Conservation (phyloP, 2,797 vertebrate species). For the Cirrhinus mrigala region DNA sequence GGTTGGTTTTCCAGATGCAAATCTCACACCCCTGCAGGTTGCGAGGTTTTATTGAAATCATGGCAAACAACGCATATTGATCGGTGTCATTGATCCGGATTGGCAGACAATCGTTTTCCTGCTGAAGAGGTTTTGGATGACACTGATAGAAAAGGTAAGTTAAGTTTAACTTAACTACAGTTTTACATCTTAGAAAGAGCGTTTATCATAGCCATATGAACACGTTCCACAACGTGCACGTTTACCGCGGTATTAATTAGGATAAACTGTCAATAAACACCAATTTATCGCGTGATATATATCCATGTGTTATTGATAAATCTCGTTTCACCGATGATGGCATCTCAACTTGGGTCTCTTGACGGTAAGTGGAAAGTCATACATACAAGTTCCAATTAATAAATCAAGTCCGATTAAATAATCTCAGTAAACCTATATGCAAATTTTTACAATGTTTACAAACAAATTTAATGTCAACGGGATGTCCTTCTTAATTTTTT, state of each 20-base stretch:
- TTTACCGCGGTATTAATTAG: not conserved
- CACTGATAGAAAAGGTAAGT: conserved; percentile 11
- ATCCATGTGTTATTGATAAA: not conserved
- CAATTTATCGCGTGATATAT: too few relatives aligned
- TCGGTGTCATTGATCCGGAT: not conserved
- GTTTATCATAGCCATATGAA: not conserved
- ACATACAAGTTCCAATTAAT: not conserved
- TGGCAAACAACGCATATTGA: not conserved
- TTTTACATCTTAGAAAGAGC: not conserved
- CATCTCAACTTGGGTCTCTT: not conserved
- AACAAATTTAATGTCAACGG: not conserved
- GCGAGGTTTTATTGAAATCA: conserved; percentile 26
- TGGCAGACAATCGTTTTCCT: not conserved
- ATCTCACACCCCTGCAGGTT: not conserved
- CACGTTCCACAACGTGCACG: not conserved
- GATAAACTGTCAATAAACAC: not conserved
- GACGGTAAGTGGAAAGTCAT: not conserved
- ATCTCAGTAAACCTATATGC: not conserved
- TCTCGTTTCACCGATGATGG: not conserved
- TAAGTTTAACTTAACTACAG: not conserved
- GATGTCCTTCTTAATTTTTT: too few relatives aligned
- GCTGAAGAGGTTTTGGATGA: not conserved
- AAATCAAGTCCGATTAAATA: not conserved
- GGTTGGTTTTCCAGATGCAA: not conserved
- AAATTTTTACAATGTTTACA: not conserved